Evolutionary conservation across 1,140 invertebrate genomes (phyloP), one percentile per base, ranked within the genome.

Genomic region (Chironomus tepperi): DNA sequence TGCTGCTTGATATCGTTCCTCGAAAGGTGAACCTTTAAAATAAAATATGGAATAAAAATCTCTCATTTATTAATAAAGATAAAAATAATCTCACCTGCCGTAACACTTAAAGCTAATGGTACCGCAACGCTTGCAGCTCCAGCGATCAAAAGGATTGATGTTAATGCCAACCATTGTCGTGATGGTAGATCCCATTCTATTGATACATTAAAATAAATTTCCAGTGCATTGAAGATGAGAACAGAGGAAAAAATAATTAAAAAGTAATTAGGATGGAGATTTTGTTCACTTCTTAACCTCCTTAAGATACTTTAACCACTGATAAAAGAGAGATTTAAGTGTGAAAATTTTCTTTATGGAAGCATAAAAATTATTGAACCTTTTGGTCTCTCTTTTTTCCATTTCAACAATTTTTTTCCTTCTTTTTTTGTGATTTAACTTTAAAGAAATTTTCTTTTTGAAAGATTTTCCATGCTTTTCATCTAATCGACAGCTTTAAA

Each of bases 61-160:
- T 57, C 7, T 34, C 24, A 34, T 34, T 34, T 34, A 34, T 34
- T 2, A 34, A 34, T 34, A 73, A 43, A 73, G 34, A 12, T n/a
- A 24, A 43, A 34, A 10, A 42, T 24, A 16, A 76, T 81, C 79
- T 81, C 77, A 82, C 81, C 87, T 75, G 87, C 87, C 74, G 86
- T 86, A 12, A 88, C 86, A 76, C 88, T 85, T 80, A 89, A 81
- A 3, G 88, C 88, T 76, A 89, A 83, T 15, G 88, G 88, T 16
- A 88, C 88, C 3, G 88, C 88, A 42, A 89, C 88, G 77, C 88
- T 88, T 57, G 87, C 88, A 74, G 87, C 87, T 43, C 88, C 88
- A 73, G 87, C 88, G 76, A 89, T 85, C 77, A 89, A 79, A 75
- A 89, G 84, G 75, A 89, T 84, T 73, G 86, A 87, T n/a, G 86